Conservation (phyloP, 2,797 vertebrate species). For the Bovichtus variegatus region DNA sequence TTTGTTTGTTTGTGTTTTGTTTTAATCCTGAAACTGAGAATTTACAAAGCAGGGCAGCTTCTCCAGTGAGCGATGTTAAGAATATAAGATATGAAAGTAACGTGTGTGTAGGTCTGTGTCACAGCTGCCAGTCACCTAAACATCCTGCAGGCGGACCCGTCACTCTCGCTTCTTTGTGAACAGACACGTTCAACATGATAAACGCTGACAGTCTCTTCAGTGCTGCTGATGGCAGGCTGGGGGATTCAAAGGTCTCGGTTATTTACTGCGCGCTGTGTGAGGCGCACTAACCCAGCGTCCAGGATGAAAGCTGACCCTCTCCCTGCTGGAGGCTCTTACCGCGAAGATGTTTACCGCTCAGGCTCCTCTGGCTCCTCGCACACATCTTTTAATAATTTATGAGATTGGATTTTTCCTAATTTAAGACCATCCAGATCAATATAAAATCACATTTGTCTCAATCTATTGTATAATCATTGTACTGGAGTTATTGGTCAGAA, state of each 20-base stretch:
- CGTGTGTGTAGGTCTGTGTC: conserved; percentile 20
- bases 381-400: not conserved
- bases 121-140: conserved; percentile 33
- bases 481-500: not conserved
- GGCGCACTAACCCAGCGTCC: not conserved
- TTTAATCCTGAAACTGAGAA: conserved; percentile 11
- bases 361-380: not conserved
- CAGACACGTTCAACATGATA: conserved; percentile 22
- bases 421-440: not conserved
- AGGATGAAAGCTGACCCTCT: conserved; percentile 18
- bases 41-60: not conserved
- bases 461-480: not conserved
- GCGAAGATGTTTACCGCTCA: not conserved
- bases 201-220: conserved; percentile 35
- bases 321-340: not conserved
- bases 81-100: not conserved
- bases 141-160: conserved; percentile 29
- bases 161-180: conserved; percentile 1
- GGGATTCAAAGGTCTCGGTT: conserved; percentile 44
- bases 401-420: not conserved
- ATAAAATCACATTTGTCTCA: no score
- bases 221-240: conserved; percentile 22
- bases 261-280: conserved; percentile 24
- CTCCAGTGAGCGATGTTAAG: not conserved
- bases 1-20: no score